A percentile compares a stretch with the other conserved stretches of the same genome.
Evolutionary conservation across 1,140 invertebrate species (phyloP).

Genomic region (Theocolax elegans): DNA sequence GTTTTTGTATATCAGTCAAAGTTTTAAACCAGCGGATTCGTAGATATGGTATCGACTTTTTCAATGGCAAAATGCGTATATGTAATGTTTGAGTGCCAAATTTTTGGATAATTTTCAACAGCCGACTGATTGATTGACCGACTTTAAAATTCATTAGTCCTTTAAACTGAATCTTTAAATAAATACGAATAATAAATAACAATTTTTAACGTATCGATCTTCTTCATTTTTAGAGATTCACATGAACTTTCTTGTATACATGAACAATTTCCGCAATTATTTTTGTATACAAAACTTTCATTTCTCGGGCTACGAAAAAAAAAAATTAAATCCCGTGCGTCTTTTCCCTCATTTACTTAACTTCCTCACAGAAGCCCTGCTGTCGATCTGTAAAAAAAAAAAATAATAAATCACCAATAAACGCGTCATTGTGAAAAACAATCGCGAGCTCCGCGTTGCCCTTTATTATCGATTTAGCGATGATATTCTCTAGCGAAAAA

Average conservation of each 20-base stretch:
- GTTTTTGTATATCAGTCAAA: constrained; percentile 10
- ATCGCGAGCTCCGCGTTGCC: constrained; percentile 19
- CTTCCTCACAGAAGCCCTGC: constrained; percentile 7
- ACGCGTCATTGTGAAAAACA: constrained; percentile 21
- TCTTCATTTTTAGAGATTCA: background rate
- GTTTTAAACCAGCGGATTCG: background rate
- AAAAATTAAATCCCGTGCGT: background rate
- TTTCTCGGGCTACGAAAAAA: background rate
- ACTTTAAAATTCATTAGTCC: background rate
- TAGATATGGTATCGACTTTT: background rate
- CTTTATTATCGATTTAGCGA: constrained; percentile 35
- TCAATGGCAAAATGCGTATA: background rate
- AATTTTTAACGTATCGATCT: background rate
- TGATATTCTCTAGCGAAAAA: constrained; percentile 34
- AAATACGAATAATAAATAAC: background rate
- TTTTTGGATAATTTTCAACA: constrained; percentile 11
- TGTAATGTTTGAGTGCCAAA: constrained; percentile 14
- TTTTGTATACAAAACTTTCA: too few species aligned
- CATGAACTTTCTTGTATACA: background rate
- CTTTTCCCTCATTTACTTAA: background rate
- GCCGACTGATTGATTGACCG: constrained; percentile 7
- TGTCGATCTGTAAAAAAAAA: constrained; percentile 8
- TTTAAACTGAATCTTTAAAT: background rate
- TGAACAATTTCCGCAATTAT: too few species aligned
- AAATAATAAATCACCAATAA: background rate